Conservation (phyloP, 23 tunicate species). For the Diplosoma virens region DNA sequence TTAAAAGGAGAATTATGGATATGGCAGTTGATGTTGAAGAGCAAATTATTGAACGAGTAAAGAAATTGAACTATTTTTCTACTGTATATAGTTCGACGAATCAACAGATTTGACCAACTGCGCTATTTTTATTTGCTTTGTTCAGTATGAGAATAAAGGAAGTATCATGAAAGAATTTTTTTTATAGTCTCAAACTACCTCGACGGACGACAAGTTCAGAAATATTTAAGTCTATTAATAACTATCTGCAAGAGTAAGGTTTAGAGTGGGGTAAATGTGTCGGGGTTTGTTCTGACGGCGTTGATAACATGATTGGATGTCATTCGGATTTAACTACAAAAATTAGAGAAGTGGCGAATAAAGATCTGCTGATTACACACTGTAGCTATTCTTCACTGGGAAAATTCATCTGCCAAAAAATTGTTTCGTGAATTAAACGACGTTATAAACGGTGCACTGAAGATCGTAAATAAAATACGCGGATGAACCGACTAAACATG, state of each 20-base stretch:
- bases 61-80: not conserved
- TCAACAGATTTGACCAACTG: conserved; percentile 49
- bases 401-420: conserved; percentile 53
- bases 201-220: conserved; percentile 38
- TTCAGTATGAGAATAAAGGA: conserved; percentile 28
- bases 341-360: conserved; percentile 34
- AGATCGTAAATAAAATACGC: conserved; percentile 43
- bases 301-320: conserved; percentile 36
- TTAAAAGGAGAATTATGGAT: conserved; percentile 47
- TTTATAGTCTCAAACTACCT: conserved; percentile 56
- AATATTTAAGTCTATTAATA: conserved; percentile 44
- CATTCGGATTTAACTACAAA: conserved; percentile 41
- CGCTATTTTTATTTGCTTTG: conserved; percentile 56
- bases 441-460: conserved; percentile 30
- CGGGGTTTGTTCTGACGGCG: conserved; percentile 36
- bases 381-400: conserved; percentile 49
- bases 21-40: conserved; percentile 45
- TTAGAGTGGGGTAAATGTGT: conserved; percentile 52
- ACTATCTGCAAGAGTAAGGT: conserved; percentile 49
- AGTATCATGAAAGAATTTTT: conserved; percentile 38
- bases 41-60: conserved; percentile 30
- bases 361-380: conserved; percentile 40
- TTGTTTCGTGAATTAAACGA: conserved; percentile 43
- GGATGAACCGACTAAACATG: no score
- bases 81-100: conserved; percentile 4